Evolutionary conservation across 1,140 invertebrate species (phyloP).

Genomic region (Brachionus sp.): DNA sequence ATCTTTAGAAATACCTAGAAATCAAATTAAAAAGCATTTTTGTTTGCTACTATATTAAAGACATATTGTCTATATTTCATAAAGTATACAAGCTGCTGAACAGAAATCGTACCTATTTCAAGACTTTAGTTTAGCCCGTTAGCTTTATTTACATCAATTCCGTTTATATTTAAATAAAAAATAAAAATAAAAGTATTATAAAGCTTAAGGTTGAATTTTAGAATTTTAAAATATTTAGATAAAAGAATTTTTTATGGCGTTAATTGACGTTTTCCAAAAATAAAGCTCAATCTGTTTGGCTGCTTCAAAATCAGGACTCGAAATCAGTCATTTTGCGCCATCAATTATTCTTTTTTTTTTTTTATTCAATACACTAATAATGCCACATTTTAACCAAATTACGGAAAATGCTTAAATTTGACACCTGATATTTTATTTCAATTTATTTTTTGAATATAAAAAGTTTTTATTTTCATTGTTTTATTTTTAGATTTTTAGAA

Average conservation of each 20-base stretch:
- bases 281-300: background rate
- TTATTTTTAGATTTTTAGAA: constrained; percentile 9
- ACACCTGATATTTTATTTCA: constrained; percentile 21
- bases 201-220: constrained; percentile 3
- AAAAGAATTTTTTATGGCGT: background rate
- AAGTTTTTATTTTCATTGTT: background rate
- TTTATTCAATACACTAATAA: background rate
- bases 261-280: background rate
- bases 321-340: background rate
- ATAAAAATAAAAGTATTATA: background rate
- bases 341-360: background rate
- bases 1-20: background rate
- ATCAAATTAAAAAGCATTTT: background rate
- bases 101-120: background rate
- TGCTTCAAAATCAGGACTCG: background rate
- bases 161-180: background rate
- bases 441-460: background rate
- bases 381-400: background rate
- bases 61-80: constrained; percentile 19
- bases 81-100: constrained; percentile 18
- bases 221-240: background rate
- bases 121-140: constrained; percentile 2
- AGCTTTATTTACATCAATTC: background rate
- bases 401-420: background rate
- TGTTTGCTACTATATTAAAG: background rate